phyloP scores from a whole-genome alignment of 2,888 invertebrate genomes.

The Aspidapion aeneum region DNA sequence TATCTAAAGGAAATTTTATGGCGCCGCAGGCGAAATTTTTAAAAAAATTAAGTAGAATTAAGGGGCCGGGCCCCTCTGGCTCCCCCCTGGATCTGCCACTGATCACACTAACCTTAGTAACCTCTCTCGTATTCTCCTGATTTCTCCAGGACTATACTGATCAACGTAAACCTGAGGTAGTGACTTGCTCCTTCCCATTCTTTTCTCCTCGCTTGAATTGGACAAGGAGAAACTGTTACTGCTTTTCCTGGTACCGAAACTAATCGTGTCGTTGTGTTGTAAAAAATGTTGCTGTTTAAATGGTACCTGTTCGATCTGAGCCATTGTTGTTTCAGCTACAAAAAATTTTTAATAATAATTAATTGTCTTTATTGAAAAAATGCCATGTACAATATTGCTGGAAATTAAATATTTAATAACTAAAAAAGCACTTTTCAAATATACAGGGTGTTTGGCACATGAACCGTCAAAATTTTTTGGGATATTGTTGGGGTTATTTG shows the following conservation, averaged over 20 bases:
- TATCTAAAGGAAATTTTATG: no score
- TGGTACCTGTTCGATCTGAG: conserved; percentile 27
- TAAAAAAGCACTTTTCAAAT: no score
- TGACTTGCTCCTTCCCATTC: conserved; percentile 38
- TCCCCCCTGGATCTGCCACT: no score
- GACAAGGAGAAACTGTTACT: conserved; percentile 30
- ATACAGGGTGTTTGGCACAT: no score
- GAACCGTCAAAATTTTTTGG: no score
- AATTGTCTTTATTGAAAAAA: no score
- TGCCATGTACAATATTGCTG: no score
- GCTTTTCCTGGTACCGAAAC: conserved; percentile 28
- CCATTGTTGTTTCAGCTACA: conserved; percentile 31
- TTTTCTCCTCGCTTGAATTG: conserved; percentile 24
- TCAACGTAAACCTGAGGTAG: conserved; percentile 38
- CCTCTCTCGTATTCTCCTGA: conserved; percentile 44
- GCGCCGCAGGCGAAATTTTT: no score
- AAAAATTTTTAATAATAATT: conserved; percentile 5
- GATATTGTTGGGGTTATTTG: no score
- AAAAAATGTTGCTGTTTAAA: conserved; percentile 25
- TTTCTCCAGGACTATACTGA: conserved; percentile 41
- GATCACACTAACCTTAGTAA: conserved; percentile 47
- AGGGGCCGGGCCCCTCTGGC: no score
- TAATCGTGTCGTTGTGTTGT: conserved; percentile 26
- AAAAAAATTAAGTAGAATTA: no score
- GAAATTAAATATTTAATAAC: no score